These are phyloP conservation scores for Forbesichthys agassizii DNA, from an alignment of 2,113 vertebrate genomes.

Conservation along the genomic window DNA sequence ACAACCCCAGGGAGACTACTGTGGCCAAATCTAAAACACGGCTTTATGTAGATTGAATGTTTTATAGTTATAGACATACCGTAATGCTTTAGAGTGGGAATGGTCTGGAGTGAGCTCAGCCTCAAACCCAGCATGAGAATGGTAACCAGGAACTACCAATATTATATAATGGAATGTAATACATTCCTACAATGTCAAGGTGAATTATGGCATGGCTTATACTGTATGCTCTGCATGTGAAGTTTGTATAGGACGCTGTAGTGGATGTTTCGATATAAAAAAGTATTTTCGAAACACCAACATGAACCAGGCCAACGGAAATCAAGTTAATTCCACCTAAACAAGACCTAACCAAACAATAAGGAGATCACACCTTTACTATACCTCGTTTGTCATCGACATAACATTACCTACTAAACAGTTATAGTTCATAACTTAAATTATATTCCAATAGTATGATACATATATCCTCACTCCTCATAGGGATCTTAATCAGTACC, in stretches of 20 bases:
- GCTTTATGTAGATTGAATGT: slow-evolving; percentile 72
- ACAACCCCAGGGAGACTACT: slow-evolving; percentile 61
- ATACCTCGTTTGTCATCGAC: not conserved
- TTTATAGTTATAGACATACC: slow-evolving; percentile 71
- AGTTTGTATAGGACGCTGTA: not conserved
- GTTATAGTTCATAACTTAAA: not conserved
- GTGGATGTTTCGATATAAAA: not conserved
- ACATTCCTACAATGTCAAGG: slow-evolving; percentile 8
- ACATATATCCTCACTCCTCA: too few relatives aligned
- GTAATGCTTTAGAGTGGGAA: slow-evolving; percentile 69
- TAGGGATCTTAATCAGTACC: too few relatives aligned
- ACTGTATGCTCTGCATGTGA: not conserved
- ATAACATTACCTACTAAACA: not conserved
- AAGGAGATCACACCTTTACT: not conserved
- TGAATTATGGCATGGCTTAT: slow-evolving; percentile 30
- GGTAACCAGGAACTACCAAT: slow-evolving; percentile 29
- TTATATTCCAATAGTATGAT: too few relatives aligned
- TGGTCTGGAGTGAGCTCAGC: slow-evolving; percentile 52
- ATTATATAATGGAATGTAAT: not conserved
- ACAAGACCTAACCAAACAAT: not conserved
- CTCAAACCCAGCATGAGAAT: slow-evolving; percentile 42
- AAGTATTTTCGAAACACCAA: not conserved
- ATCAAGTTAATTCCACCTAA: not conserved
- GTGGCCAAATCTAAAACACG: slow-evolving; percentile 68
- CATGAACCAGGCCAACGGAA: not conserved